Percentiles rank a stretch among this genome's conserved stretches.
Evolutionary conservation across 2,888 invertebrate species (phyloP).

Genomic region (Sarcophaga subvicina): DNA sequence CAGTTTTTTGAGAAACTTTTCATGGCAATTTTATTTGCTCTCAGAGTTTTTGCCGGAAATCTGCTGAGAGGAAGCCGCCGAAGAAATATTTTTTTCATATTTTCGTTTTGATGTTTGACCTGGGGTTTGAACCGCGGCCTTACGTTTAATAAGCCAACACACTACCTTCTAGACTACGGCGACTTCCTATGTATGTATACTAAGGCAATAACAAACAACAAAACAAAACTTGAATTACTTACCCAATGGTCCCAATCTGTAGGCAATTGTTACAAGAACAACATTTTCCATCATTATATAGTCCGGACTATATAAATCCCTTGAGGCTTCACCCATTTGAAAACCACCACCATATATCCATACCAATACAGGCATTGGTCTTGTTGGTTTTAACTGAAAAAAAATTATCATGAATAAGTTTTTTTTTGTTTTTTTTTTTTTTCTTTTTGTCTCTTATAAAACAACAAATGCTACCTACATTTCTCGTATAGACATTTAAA

Average conservation of each 20-base stretch:
- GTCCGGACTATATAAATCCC: conserved; percentile 82
- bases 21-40: too few relatives aligned
- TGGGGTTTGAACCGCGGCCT: too few relatives aligned
- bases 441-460: background rate
- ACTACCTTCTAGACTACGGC: too few relatives aligned
- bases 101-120: too few relatives aligned
- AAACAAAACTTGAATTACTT: conserved; percentile 30
- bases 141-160: too few relatives aligned
- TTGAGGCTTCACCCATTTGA: conserved; percentile 82
- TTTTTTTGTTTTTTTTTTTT: background rate
- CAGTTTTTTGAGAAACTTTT: too few relatives aligned
- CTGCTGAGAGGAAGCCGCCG: too few relatives aligned
- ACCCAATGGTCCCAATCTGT: conserved; percentile 82
- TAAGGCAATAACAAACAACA: too few relatives aligned
- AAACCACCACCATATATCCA: conserved; percentile 84
- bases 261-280: conserved; percentile 82
- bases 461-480: conserved; percentile 72
- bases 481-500: conserved; percentile 82
- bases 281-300: conserved; percentile 82
- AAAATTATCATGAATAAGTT: background rate
- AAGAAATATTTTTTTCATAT: too few relatives aligned
- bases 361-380: conserved; percentile 81
- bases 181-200: too few relatives aligned
- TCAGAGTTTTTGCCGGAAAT: too few relatives aligned
- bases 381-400: conserved; percentile 76